Evolutionary conservation across 2,113 vertebrate species (phyloP), one percentile per base, ranked within the genome.

Genomic region (Scytalopus superciliaris): DNA sequence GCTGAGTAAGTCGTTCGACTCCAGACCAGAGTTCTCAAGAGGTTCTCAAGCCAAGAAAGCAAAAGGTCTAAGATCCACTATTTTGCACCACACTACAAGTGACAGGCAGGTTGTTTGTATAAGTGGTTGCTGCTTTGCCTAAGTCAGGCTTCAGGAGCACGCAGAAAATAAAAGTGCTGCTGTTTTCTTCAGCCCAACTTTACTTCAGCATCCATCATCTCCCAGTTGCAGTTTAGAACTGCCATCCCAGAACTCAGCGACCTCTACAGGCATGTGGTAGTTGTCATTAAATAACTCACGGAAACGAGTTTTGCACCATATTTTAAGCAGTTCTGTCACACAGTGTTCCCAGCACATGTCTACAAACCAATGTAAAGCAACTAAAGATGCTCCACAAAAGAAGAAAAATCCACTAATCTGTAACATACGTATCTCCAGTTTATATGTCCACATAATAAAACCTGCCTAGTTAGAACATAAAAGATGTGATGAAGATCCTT

Each of bases 131-230:
- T 66, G 76, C 53, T 94, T 84, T 66, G 40, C 50, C 44, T 69
- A 57, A 17, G 17, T 69, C 72, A 90, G 53, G 44, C 37, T 68
- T 57, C 1, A 1, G 31, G 9, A 84, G 22, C 59, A 62, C 15
- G 12, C 17, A 66, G 17, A 13, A n/a, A 70, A 62, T n/a, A 70
- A 62, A 15, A 0, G 0, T 77, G 55, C 12, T 10, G 23, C 31
- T 44, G 9, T 63, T 81, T 62, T 24, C 35, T 69, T 64, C 55
- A 73, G 13, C 5, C 30, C 40, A 66, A 44, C 6, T 9, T 73
- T 68, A 44, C 45, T 45, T 27, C 28, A 64, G 35, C 37, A n/a
- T n/a, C 6, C 25, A 53, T n/a, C 57, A 81, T 63, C 45, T 53
- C 45, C 37, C 31, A 68, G 1, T 23, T 67, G 5, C 39, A 84